Conservation (phyloP, 1,140 invertebrate genomes). For the Myzus persicae region DNA sequence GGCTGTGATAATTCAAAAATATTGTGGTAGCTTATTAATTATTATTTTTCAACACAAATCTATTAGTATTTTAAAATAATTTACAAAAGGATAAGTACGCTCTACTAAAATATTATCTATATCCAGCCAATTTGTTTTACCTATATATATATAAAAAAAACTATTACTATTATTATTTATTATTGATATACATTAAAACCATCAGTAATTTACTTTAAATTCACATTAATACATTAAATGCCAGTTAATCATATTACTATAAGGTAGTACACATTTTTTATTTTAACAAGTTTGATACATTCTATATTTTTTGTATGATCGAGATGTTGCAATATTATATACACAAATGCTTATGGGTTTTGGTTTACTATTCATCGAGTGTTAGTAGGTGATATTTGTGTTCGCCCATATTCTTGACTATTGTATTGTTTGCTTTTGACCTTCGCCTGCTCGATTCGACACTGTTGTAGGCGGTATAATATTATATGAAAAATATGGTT, state of each 20-base stretch:
- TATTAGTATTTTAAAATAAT: no score
- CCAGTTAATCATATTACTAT: background rate
- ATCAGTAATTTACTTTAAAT: background rate
- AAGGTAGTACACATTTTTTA: background rate
- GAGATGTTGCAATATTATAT: background rate
- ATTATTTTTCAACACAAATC: no score
- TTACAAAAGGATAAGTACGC: no score
- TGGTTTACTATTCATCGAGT: conserved; percentile 7
- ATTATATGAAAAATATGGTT: background rate
- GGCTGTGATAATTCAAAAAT: no score
- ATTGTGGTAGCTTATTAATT: no score
- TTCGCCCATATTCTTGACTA: background rate
- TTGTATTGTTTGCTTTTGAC: background rate
- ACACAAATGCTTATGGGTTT: background rate
- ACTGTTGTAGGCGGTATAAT: background rate
- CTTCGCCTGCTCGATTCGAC: background rate
- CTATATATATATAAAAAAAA: no score
- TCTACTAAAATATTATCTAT: no score
- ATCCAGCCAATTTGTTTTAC: no score
- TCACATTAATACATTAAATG: background rate
- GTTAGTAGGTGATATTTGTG: background rate
- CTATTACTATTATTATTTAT: background rate
- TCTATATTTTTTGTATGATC: background rate
- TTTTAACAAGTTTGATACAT: background rate
- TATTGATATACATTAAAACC: no score